phyloP scores from a whole-genome alignment of 2,888 invertebrate genomes.

The Sinhomidia bicolor region DNA sequence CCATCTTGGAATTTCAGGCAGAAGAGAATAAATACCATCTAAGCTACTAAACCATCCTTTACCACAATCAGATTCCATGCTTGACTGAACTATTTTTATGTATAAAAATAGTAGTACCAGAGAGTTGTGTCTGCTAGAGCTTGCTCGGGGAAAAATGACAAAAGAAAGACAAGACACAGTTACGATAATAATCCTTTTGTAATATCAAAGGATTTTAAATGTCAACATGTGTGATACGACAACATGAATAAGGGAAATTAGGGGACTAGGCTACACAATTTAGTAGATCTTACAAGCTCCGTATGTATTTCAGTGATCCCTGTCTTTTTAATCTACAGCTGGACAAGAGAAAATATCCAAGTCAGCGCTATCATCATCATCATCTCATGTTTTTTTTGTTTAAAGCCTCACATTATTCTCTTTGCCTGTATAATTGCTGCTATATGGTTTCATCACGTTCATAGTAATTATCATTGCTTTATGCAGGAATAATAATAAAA shows the following conservation, averaged over 20 bases:
- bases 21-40: too few relatives aligned
- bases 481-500: too few relatives aligned
- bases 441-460: conserved; percentile 5
- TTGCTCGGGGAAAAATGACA: background rate
- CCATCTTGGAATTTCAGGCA: conserved; percentile 45
- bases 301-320: background rate
- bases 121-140: too few relatives aligned
- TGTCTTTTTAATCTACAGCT: background rate
- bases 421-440: background rate
- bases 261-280: too few relatives aligned
- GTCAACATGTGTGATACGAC: conserved; percentile 45
- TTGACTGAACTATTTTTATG: conserved; percentile 19
- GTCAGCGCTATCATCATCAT: background rate
- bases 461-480: conserved; percentile 53
- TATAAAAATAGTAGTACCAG: background rate
- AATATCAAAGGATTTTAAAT: conserved; percentile 47
- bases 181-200: conserved; percentile 41
- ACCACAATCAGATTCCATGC: conserved; percentile 7
- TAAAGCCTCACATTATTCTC: background rate
- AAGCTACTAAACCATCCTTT: background rate
- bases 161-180: background rate
- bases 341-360: background rate
- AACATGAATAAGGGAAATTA: background rate
- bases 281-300: too few relatives aligned
- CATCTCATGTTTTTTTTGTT: background rate